Percentiles rank a stretch among this genome's conserved stretches.
Evolutionary conservation across 2,888 invertebrate genomes (phyloP).

Genomic region (Himalopsyche kuldschensis): DNA sequence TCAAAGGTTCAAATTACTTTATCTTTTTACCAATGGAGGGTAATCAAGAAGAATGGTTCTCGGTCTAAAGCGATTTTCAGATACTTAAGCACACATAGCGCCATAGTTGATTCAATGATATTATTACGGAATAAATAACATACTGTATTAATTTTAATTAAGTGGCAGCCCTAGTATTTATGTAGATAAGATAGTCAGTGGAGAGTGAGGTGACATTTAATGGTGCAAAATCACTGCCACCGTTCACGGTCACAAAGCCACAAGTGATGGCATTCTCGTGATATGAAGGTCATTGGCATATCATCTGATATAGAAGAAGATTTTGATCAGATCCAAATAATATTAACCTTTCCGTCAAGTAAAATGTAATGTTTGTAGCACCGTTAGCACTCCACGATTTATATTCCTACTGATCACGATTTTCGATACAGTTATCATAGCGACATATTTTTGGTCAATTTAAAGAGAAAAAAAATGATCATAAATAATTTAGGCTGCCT

Average conservation of each 20-base stretch:
- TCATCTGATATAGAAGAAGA: constrained; percentile 2
- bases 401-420: not conserved
- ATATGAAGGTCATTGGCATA: constrained; percentile 18
- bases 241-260: not conserved
- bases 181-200: not conserved
- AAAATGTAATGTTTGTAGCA: not conserved
- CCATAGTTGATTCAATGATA: no score
- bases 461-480: no score
- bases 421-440: not conserved
- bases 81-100: no score
- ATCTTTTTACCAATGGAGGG: no score
- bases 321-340: constrained; percentile 15
- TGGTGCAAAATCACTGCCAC: not conserved
- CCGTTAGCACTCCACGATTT: constrained; percentile 11
- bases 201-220: not conserved
- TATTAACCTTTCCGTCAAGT: constrained; percentile 16
- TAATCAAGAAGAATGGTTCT: no score
- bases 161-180: not conserved
- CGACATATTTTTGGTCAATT: not conserved
- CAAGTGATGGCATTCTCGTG: not conserved
- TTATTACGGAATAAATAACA: no score
- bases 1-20: no score
- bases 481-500: no score
- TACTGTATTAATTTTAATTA: no score
- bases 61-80: no score